A percentile compares a stretch with the other conserved stretches of the same genome.
Conservation (phyloP, 2,113 vertebrate genomes). For the Catharus minimus region DNA sequence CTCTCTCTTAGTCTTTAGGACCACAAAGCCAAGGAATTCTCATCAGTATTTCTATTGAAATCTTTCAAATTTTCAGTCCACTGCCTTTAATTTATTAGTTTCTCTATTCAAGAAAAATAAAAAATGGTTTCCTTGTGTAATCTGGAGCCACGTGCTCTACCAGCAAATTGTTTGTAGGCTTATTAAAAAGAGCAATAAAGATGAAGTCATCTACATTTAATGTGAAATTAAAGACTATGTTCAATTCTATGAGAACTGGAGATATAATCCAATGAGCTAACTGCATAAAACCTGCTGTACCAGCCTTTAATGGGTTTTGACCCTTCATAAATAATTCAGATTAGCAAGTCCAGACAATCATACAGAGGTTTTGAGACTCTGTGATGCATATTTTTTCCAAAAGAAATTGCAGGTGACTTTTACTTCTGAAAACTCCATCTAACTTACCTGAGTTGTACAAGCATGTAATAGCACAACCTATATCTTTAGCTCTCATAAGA, state of each 20-base stretch:
- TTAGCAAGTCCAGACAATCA: neutral
- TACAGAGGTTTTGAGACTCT: neutral
- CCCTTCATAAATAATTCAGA: neutral
- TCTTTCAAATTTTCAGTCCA: neutral
- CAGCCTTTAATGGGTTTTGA: neutral
- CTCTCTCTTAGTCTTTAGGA: neutral
- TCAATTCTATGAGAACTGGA: neutral
- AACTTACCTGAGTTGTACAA: neutral
- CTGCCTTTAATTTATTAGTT: neutral
- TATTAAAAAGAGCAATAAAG: neutral
- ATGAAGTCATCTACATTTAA: neutral
- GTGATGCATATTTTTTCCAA: neutral
- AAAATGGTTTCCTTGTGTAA: neutral
- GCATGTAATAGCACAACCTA: fast-evolving
- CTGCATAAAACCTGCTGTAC: neutral
- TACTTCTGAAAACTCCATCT: neutral
- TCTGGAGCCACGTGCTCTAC: neutral
- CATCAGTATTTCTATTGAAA: neutral
- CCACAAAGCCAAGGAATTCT: neutral
- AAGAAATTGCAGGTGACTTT: neutral
- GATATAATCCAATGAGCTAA: neutral
- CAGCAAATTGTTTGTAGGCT: neutral
- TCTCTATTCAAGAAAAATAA: neutral
- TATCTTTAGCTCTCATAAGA: neutral
- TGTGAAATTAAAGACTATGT: neutral